phyloP scores from a whole-genome alignment of 2,888 invertebrate species.

The Nymphalis polychloros region DNA sequence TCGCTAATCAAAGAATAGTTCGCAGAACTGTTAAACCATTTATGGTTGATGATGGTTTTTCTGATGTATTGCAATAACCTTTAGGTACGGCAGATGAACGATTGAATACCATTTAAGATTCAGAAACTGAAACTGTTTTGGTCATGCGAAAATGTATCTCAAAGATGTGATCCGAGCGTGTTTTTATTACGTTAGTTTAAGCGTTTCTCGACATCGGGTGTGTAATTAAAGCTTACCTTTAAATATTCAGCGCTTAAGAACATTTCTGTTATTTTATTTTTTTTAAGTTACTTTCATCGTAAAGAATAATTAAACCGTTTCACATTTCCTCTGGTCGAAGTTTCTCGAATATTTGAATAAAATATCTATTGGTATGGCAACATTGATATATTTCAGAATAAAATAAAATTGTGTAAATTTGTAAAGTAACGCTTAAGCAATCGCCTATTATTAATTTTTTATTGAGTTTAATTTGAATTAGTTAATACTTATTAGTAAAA shows the following conservation, averaged over 20 bases:
- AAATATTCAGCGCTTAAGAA: background rate
- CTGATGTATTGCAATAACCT: slow-evolving; percentile 4
- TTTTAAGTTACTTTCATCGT: background rate
- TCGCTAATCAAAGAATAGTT: slow-evolving; percentile 51
- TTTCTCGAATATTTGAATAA: no score
- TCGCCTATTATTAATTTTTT: no score
- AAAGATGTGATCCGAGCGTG: background rate
- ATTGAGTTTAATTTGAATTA: no score
- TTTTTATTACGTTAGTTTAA: slow-evolving; percentile 1
- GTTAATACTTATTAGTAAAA: no score
- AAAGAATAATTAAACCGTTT: no score
- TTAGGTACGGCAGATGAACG: background rate
- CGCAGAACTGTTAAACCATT: slow-evolving; percentile 31
- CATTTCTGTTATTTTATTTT: background rate
- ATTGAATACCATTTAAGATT: slow-evolving; percentile 5
- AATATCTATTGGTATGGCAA: no score
- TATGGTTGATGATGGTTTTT: background rate
- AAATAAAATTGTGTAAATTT: no score
- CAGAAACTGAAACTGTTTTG: slow-evolving; percentile 1
- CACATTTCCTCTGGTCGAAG: no score
- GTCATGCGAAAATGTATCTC: slow-evolving; percentile 4
- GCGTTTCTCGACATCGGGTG: background rate
- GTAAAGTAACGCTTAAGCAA: no score
- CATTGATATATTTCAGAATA: no score
- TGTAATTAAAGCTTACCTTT: no score